phyloP scores from a whole-genome alignment of 2,797 vertebrate genomes.

The Coccyzus lansbergi region DNA sequence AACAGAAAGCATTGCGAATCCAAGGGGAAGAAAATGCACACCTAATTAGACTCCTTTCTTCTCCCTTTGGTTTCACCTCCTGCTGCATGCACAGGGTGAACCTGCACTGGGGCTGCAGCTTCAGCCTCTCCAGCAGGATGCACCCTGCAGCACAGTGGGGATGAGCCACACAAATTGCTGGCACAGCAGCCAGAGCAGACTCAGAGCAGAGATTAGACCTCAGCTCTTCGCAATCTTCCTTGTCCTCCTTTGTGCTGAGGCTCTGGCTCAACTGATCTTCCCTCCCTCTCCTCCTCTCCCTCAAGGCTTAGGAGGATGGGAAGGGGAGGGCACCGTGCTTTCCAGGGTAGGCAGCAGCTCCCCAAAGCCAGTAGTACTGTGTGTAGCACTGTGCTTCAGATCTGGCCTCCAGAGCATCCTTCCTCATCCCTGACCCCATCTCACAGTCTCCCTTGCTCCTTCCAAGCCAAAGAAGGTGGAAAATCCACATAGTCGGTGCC shows the following conservation, averaged over 20 bases:
- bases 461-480: accelerated
- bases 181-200: background rate
- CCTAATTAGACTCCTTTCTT: background rate
- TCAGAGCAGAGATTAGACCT: background rate
- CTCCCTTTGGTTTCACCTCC: background rate
- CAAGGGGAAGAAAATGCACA: background rate
- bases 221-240: background rate
- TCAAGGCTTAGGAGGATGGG: background rate
- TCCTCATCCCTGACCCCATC: background rate
- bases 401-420: background rate
- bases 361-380: background rate
- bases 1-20: conserved; percentile 20
- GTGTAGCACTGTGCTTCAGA: background rate
- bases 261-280: background rate
- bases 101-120: background rate
- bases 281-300: background rate
- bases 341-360: background rate
- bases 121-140: background rate
- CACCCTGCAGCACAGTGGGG: background rate
- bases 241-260: background rate
- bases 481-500: background rate
- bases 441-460: background rate
- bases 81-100: background rate
- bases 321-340: background rate
- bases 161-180: background rate